These are phyloP conservation scores for Ariolimax columbianus DNA, from an alignment of 2,888 invertebrate species.

Conservation along the genomic window DNA sequence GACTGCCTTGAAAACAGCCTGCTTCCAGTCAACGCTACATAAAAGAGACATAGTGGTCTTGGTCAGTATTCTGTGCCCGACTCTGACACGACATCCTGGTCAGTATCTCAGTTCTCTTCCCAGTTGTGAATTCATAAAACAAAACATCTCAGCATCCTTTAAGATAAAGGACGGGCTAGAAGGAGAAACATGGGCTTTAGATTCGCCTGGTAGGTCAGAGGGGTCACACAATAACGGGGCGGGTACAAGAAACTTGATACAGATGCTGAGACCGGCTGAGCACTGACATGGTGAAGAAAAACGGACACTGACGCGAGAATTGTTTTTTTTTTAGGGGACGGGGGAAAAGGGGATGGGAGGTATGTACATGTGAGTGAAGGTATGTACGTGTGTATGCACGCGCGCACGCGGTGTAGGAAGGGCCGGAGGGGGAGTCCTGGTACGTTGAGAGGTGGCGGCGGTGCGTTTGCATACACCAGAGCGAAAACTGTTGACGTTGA, in stretches of 20 bases:
- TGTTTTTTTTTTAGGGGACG: not conserved
- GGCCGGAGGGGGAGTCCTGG: no score
- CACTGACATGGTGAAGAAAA: not conserved
- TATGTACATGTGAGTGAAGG: not conserved
- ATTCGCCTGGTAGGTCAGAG: not conserved
- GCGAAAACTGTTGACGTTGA: no score
- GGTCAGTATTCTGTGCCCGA: no score
- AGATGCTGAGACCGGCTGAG: not conserved
- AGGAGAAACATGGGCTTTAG: constrained; percentile 7
- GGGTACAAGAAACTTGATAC: not conserved
- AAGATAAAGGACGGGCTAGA: not conserved
- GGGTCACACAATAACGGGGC: constrained; percentile 1
- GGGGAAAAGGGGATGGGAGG: no score
- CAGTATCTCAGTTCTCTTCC: no score
- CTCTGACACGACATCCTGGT: no score
- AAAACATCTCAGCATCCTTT: not conserved
- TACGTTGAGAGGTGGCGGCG: not conserved
- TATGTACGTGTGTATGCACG: not conserved
- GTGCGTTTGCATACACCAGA: not conserved
- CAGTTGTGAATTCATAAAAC: no score
- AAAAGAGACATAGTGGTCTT: no score
- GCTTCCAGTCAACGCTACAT: no score
- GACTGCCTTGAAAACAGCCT: no score
- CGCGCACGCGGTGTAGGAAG: not conserved
- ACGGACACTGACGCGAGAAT: constrained; percentile 1